Evolutionary conservation across 2,888 invertebrate species (phyloP).

Genomic region (Heteromyza rotundicornis): DNA sequence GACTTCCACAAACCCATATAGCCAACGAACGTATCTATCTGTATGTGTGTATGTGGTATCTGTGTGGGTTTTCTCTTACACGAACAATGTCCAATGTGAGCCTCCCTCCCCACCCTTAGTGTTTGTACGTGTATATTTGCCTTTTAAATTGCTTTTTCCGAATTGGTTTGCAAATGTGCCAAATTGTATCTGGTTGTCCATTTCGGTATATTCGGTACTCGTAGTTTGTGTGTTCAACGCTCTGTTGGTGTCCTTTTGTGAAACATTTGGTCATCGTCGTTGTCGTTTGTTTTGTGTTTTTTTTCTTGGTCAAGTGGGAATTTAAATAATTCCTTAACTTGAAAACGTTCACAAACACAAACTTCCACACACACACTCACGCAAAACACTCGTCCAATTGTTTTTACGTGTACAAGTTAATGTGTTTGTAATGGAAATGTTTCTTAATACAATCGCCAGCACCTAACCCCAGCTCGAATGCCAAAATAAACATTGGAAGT

Average conservation of each 20-base stretch:
- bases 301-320: constrained; percentile 43
- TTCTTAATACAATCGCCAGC: not conserved
- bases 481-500: constrained; percentile 23
- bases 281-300: constrained; percentile 23
- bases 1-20: too few species aligned
- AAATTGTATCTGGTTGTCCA: constrained; percentile 29
- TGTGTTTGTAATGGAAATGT: constrained; percentile 40
- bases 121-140: constrained; percentile 37
- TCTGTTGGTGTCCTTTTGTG: not conserved
- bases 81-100: not conserved
- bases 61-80: too few species aligned
- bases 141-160: constrained; percentile 44
- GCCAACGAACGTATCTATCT: too few species aligned
- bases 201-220: constrained; percentile 7
- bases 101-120: not conserved
- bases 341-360: too few species aligned
- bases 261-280: not conserved
- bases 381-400: constrained; percentile 3
- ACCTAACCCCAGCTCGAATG: not conserved
- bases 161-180: constrained; percentile 25
- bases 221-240: constrained; percentile 20
- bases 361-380: not conserved
- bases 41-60: too few species aligned
- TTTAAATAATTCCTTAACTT: constrained; percentile 45
- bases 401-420: constrained; percentile 22